A percentile compares a stretch with the other conserved stretches of the same genome.
These are phyloP conservation scores for Notodonta ziczac DNA, from an alignment of 2,888 invertebrate species.

Conservation along the genomic window DNA sequence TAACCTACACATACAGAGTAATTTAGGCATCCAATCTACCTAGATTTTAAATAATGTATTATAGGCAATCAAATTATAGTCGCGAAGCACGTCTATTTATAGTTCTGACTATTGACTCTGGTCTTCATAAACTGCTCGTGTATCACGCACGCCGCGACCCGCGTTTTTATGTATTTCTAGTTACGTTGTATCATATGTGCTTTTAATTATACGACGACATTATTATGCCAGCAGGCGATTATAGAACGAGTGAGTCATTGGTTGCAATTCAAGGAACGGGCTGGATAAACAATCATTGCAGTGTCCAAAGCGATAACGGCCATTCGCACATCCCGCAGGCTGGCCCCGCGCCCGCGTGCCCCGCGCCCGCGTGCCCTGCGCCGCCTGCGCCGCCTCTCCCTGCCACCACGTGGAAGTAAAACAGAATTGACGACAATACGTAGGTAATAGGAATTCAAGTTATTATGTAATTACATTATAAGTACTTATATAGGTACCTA, in stretches of 20 bases:
- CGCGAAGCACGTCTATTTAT: background rate
- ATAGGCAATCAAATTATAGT: background rate
- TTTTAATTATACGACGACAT: constrained; percentile 36
- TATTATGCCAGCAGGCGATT: constrained; percentile 56
- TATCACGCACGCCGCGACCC: background rate
- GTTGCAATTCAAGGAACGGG: constrained; percentile 82
- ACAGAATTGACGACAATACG: constrained; percentile 6
- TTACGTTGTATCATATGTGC: constrained; percentile 13
- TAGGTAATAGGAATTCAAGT: too few species aligned
- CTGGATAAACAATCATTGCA: constrained; percentile 84
- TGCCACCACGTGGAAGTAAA: constrained; percentile 44
- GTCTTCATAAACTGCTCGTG: constrained; percentile 1
- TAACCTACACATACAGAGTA: too few species aligned
- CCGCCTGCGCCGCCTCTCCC: constrained; percentile 33
- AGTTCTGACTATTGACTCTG: constrained; percentile 1
- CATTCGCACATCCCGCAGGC: constrained; percentile 79
- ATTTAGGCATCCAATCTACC: too few species aligned
- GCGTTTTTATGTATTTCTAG: constrained; percentile 5
- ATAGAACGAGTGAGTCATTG: constrained; percentile 76
- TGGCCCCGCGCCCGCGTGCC: constrained; percentile 30
- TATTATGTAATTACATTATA: too few species aligned
- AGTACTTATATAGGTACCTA: too few species aligned
- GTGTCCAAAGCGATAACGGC: constrained; percentile 80
- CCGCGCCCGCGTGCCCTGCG: constrained; percentile 30
- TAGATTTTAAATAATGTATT: too few species aligned